Conservation (phyloP, 2,797 vertebrate species). For the Gadopsis bispinosus region DNA sequence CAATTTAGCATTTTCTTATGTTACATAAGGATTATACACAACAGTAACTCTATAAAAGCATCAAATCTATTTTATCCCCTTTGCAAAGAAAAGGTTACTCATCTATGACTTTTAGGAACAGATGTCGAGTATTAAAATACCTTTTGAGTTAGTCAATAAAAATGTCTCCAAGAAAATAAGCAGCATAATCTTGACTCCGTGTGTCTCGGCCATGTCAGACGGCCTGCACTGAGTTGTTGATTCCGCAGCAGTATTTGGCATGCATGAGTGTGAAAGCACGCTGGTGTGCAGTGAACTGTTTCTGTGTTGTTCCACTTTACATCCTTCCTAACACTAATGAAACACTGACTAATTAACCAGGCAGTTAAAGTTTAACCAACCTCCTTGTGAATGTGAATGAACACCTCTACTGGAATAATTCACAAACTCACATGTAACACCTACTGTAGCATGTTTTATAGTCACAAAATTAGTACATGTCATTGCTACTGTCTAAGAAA, state of each 20-base stretch:
- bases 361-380: slow-evolving; percentile 81
- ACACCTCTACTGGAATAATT: slow-evolving; percentile 18
- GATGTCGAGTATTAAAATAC: slow-evolving; percentile 57
- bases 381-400: slow-evolving; percentile 45
- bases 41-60: not conserved
- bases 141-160: slow-evolving; percentile 67
- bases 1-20: not conserved
- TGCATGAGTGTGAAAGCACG: slow-evolving; percentile 52
- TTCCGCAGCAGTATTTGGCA: slow-evolving; percentile 32
- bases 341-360: slow-evolving; percentile 84
- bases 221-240: slow-evolving; percentile 27
- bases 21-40: not conserved
- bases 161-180: slow-evolving; percentile 64
- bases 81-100: not conserved
- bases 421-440: not conserved
- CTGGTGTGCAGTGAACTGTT: slow-evolving; percentile 64
- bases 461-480: not conserved
- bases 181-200: slow-evolving; percentile 49
- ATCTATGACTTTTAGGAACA: not conserved
- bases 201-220: slow-evolving; percentile 67
- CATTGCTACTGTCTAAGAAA: not conserved
- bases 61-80: not conserved
- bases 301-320: slow-evolving; percentile 69
- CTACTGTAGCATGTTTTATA: not conserved
- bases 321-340: slow-evolving; percentile 72